Conservation (phyloP, 2,797 vertebrate species). For the Peromyscus attwateri region DNA sequence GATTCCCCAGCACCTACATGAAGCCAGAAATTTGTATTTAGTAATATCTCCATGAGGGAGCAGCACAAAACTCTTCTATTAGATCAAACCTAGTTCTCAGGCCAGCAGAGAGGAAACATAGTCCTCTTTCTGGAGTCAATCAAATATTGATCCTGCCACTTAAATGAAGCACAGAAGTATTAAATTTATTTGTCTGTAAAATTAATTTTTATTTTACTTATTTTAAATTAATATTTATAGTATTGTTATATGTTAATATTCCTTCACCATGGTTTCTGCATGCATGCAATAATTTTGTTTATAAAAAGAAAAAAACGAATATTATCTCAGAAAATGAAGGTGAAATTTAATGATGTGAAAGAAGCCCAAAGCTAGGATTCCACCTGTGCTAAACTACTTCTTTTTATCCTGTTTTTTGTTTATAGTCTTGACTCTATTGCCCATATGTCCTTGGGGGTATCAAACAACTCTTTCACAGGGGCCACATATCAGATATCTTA, state of each 20-base stretch:
- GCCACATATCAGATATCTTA: background rate
- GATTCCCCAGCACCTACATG: background rate
- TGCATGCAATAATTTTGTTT: background rate
- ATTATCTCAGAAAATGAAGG: background rate
- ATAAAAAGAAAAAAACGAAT: background rate
- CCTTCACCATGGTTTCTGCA: background rate
- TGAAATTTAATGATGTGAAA: background rate
- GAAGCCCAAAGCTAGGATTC: background rate
- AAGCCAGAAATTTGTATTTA: conserved; percentile 26
- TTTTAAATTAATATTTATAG: background rate
- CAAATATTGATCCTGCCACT: background rate
- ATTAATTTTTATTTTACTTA: no score
- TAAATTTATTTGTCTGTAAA: background rate
- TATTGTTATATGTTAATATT: background rate
- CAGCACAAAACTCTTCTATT: conserved; percentile 29
- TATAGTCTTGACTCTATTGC: background rate
- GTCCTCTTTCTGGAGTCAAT: background rate
- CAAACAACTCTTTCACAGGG: background rate
- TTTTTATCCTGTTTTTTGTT: background rate
- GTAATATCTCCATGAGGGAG: background rate
- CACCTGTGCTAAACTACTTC: background rate
- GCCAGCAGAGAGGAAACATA: background rate
- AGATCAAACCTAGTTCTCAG: conserved; percentile 24
- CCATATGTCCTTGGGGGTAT: background rate
- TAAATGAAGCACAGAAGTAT: background rate